phyloP scores from a whole-genome alignment of 2,113 vertebrate species.

The Scomber scombrus region DNA sequence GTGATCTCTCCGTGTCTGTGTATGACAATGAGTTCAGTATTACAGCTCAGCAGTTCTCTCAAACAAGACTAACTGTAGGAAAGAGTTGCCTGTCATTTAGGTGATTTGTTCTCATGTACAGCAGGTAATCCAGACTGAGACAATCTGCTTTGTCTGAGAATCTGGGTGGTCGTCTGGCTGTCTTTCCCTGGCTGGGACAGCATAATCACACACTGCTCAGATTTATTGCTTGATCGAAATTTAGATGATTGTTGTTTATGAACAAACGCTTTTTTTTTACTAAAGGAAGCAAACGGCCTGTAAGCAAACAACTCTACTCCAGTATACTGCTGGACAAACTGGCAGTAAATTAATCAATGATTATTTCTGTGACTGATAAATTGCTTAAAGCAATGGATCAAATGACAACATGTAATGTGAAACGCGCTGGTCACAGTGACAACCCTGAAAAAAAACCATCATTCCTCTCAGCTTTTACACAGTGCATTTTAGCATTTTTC shows the following conservation, averaged over 20 bases:
- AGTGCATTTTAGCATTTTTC: background rate
- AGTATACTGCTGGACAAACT: background rate
- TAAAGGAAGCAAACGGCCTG: background rate
- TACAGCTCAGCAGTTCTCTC: background rate
- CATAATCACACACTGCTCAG: conserved; percentile 15
- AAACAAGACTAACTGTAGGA: background rate
- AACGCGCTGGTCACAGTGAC: background rate
- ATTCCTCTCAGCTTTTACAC: too few species aligned
- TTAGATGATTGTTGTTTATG: background rate
- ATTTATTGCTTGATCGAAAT: conserved; percentile 15
- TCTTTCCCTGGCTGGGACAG: conserved; percentile 7
- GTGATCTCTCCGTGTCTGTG: conserved; percentile 17
- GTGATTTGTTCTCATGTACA: conserved; percentile 32
- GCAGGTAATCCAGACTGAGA: conserved; percentile 29
- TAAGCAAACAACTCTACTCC: background rate
- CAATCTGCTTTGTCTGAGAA: conserved; percentile 10
- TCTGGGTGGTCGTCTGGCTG: conserved; percentile 13
- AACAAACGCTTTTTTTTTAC: background rate
- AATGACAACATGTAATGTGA: background rate
- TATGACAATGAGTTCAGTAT: conserved; percentile 6
- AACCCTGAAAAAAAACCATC: too few species aligned
- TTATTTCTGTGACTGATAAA: background rate
- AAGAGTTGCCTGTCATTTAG: conserved; percentile 15
- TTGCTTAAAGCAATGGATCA: background rate
- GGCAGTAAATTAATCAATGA: background rate